Evolutionary conservation across 2,797 vertebrate species (phyloP).

Genomic region (Yasuhikotakia modesta): DNA sequence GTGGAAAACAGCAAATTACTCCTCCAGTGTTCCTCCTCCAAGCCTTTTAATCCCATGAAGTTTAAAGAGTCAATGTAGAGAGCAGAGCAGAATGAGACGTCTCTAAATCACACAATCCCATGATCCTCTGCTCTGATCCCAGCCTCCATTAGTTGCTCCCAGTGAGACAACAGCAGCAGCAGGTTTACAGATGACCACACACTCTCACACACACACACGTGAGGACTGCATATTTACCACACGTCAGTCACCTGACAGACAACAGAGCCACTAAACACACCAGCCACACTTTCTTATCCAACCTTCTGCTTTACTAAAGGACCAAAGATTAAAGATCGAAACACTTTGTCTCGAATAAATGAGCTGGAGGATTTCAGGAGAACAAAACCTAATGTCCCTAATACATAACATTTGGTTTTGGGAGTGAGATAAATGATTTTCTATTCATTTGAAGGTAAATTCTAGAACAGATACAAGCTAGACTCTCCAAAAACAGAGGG

Average conservation of each 20-base stretch:
- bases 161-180: constrained; percentile 11
- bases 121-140: constrained; percentile 43
- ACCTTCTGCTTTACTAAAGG: not conserved
- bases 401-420: not conserved
- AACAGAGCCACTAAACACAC: constrained; percentile 1
- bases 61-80: constrained; percentile 48
- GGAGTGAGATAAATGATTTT: not conserved
- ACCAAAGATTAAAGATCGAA: not conserved
- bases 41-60: constrained; percentile 47
- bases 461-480: not conserved
- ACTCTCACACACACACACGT: constrained; percentile 32
- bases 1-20: constrained; percentile 43
- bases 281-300: not conserved
- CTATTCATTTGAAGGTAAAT: not conserved
- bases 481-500: not conserved
- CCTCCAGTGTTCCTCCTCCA: constrained; percentile 42
- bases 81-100: constrained; percentile 40
- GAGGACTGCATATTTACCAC: constrained; percentile 30
- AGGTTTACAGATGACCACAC: constrained; percentile 40
- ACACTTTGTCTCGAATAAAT: not conserved
- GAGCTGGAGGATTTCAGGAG: not conserved
- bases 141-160: constrained; percentile 37
- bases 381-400: not conserved
- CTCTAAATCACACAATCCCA: constrained; percentile 35
- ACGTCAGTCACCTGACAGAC: too few species aligned